Evolutionary conservation across 1,140 invertebrate species (phyloP).

Genomic region (Halesus radiatus): DNA sequence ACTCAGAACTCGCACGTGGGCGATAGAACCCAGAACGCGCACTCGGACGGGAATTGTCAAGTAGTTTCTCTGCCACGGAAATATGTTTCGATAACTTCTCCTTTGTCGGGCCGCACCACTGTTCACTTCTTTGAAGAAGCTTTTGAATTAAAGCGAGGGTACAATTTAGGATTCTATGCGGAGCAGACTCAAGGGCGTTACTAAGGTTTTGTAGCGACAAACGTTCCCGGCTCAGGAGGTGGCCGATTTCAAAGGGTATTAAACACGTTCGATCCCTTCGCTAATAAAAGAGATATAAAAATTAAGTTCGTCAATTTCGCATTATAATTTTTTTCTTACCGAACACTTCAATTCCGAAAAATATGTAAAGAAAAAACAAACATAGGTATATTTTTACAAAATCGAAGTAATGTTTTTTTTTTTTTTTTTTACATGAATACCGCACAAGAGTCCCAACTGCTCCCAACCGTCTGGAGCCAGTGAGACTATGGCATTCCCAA

Average conservation of each 20-base stretch:
- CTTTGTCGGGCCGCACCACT: neutral
- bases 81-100: slow-evolving; percentile 16
- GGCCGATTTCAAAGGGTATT: neutral
- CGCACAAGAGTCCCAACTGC: no score
- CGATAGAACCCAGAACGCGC: no score
- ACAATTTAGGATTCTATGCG: neutral
- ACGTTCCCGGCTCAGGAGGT: neutral
- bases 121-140: neutral
- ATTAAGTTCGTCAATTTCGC: no score
- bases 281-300: neutral
- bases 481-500: no score
- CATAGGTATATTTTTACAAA: no score
- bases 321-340: no score
- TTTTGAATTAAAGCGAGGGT: slow-evolving; percentile 1
- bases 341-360: no score
- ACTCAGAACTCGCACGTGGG: no score
- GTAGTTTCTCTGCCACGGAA: neutral
- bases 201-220: neutral
- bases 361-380: no score
- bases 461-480: no score
- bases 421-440: no score
- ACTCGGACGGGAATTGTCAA: neutral
- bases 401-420: no score
- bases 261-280: neutral
- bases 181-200: neutral